Evolutionary conservation across 2,113 vertebrate genomes (phyloP).

Genomic region (Osmerus mordax): DNA sequence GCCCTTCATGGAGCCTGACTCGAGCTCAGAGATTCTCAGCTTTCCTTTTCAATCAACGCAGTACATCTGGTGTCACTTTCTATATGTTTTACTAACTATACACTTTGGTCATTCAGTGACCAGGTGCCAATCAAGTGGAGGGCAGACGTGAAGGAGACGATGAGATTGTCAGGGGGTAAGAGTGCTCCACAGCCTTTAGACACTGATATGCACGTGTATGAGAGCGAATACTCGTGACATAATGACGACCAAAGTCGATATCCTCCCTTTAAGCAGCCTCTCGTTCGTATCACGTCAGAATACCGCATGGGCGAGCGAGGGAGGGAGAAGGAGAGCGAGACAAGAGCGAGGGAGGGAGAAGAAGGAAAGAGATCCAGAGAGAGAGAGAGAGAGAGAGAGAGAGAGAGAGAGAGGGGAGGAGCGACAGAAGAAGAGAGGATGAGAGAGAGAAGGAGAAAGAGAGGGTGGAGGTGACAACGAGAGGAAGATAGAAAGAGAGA

Average conservation of each 20-base stretch:
- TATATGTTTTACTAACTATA: constrained; percentile 39
- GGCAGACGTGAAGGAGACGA: constrained; percentile 50
- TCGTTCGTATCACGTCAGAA: constrained; percentile 53
- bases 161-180: constrained; percentile 51
- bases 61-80: constrained; percentile 36
- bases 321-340: constrained; percentile 23
- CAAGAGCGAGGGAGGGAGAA: not conserved
- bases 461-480: too few species aligned
- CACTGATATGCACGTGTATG: constrained; percentile 52
- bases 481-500: too few species aligned
- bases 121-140: constrained; percentile 54
- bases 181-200: constrained; percentile 47
- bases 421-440: too few species aligned
- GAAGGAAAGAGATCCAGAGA: too few species aligned
- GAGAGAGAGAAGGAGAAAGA: too few species aligned
- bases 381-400: constrained; percentile 9
- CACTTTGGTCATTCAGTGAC: constrained; percentile 34
- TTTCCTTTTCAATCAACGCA: constrained; percentile 32
- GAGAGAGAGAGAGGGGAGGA: not conserved
- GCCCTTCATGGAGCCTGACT: constrained; percentile 37
- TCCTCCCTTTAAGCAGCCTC: constrained; percentile 49
- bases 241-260: constrained; percentile 60
- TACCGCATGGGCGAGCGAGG: constrained; percentile 31
- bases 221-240: constrained; percentile 48
- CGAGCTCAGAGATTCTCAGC: constrained; percentile 32